phyloP scores from a whole-genome alignment of 2,888 invertebrate genomes.

The Cancer borealis region DNA sequence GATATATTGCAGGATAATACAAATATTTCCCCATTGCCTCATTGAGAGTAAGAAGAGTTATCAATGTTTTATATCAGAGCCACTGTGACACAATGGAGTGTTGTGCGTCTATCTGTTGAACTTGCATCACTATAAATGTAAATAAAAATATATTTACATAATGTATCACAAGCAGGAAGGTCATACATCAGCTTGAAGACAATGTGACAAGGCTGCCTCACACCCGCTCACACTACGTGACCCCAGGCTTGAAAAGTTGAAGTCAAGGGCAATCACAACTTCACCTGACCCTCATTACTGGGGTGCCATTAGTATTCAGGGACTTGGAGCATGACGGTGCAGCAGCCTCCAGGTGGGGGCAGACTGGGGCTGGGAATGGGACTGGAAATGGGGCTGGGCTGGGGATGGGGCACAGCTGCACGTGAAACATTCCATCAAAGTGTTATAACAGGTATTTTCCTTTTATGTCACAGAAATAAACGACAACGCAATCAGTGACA shows the following conservation, averaged over 20 bases:
- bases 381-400: neutral
- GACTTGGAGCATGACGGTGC: neutral
- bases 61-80: neutral
- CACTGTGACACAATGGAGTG: neutral
- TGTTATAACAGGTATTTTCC: constrained; percentile 24
- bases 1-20: neutral
- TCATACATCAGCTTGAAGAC: neutral
- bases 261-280: constrained; percentile 13
- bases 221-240: neutral
- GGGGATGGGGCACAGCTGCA: neutral
- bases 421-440: constrained; percentile 22
- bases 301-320: constrained; percentile 25
- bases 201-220: neutral
- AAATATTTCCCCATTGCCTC: neutral
- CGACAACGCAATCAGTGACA: constrained; percentile 8
- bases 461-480: constrained; percentile 22
- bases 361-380: neutral
- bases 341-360: neutral
- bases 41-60: neutral
- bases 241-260: neutral
- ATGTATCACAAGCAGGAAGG: neutral
- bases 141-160: neutral
- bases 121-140: neutral
- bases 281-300: constrained; percentile 13
- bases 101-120: neutral